phyloP scores from a whole-genome alignment of 2,113 vertebrate species.

The Panurus biarmicus region DNA sequence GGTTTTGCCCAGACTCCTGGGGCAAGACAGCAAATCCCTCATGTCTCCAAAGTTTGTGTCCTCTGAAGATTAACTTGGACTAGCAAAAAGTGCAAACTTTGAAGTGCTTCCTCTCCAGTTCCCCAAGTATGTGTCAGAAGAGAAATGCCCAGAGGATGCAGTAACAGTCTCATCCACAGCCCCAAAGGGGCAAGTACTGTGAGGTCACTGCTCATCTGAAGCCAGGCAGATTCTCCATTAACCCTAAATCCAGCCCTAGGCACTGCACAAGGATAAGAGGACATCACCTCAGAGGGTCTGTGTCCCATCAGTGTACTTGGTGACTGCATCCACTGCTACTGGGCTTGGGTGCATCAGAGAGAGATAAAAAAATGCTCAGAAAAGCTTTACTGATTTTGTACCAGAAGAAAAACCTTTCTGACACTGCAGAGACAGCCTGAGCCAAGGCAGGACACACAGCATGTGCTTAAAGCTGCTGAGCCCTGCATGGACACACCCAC shows the following conservation, averaged over 20 bases:
- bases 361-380: not conserved
- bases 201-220: not conserved
- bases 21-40: not conserved
- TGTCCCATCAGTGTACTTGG: not conserved
- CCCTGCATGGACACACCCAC: rapidly evolving
- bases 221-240: not conserved
- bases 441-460: not conserved
- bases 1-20: not conserved
- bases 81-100: not conserved
- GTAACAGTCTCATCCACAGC: not conserved
- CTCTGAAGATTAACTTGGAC: not conserved
- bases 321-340: not conserved
- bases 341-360: not conserved
- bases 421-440: not conserved
- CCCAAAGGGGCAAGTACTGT: not conserved
- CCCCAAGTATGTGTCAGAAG: not conserved
- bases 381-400: not conserved
- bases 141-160: not conserved
- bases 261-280: not conserved
- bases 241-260: not conserved
- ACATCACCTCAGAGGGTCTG: not conserved
- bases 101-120: not conserved
- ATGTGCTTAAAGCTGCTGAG: not conserved
- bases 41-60: not conserved
- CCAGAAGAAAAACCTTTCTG: not conserved